Conservation (phyloP, 2,797 vertebrate species). For the Phoebastria nigripes region DNA sequence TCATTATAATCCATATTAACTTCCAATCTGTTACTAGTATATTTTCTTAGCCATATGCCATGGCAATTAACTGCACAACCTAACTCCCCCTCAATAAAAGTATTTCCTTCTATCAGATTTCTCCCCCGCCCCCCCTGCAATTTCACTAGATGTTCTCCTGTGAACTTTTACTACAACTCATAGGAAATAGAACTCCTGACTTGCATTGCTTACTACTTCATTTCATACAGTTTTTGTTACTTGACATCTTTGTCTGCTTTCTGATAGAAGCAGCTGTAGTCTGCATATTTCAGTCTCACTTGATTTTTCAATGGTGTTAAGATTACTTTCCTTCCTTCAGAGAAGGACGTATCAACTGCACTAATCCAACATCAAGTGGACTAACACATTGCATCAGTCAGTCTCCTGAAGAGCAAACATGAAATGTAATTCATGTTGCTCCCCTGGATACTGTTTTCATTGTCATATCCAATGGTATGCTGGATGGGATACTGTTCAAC, state of each 20-base stretch:
- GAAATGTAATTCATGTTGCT: background rate
- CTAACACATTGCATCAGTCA: background rate
- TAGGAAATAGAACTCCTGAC: background rate
- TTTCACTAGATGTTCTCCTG: background rate
- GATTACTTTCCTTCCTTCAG: background rate
- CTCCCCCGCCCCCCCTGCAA: too few species aligned
- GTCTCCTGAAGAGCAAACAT: background rate
- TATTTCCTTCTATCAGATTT: background rate
- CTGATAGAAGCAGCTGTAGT: background rate
- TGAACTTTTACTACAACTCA: background rate
- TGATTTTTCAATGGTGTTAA: background rate
- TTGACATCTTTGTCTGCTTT: background rate
- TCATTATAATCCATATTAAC: background rate
- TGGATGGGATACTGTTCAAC: slow-evolving; percentile 30
- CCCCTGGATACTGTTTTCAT: background rate
- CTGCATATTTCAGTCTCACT: background rate
- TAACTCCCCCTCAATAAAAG: background rate
- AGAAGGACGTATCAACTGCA: background rate
- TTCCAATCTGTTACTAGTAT: background rate
- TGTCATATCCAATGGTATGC: slow-evolving; percentile 59
- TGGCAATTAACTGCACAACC: background rate
- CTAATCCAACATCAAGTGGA: background rate
- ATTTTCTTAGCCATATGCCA: background rate
- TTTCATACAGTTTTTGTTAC: background rate
- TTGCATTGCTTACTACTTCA: background rate